A percentile compares a stretch with the other conserved stretches of the same genome.
Evolutionary conservation across 2,797 vertebrate genomes (phyloP).

Genomic region (Prunella strophiata): DNA sequence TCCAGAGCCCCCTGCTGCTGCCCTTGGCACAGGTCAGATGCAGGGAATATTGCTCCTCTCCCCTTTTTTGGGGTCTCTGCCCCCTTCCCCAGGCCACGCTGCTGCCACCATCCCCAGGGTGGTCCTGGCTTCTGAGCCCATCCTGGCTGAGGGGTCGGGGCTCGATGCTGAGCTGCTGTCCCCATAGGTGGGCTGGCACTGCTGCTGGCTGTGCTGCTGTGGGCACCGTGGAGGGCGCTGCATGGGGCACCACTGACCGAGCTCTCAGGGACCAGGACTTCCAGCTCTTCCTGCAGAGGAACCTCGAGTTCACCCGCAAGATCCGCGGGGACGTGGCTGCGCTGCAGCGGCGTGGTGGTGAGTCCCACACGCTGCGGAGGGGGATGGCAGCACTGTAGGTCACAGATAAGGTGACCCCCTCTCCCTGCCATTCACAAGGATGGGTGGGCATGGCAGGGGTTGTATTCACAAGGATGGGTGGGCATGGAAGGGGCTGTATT

Average conservation of each 20-base stretch:
- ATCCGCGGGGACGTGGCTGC: constrained; percentile 71
- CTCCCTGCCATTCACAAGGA: background rate
- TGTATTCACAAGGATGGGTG: no score
- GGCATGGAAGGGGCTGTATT: no score
- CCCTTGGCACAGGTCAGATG: rapidly evolving
- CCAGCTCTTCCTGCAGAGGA: constrained; percentile 66
- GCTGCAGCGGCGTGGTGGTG: constrained; percentile 67
- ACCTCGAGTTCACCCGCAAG: constrained; percentile 75
- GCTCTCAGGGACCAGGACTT: constrained; percentile 57
- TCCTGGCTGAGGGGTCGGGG: rapidly evolving
- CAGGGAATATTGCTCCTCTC: rapidly evolving
- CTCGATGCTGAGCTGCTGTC: background rate
- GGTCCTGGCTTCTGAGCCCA: background rate
- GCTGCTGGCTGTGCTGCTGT: constrained; percentile 25
- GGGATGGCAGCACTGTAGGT: background rate
- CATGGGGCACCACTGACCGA: constrained; percentile 67
- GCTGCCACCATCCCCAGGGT: background rate
- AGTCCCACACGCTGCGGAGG: background rate
- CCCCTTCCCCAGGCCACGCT: rapidly evolving
- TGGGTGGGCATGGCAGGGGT: no score
- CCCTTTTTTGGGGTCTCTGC: background rate
- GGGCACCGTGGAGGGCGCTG: background rate
- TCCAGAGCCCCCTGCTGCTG: background rate
- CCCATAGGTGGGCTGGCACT: background rate
- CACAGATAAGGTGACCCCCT: background rate